Evolutionary conservation across 2,888 invertebrate species (phyloP).

Genomic region (Flabesymbios commensalis): DNA sequence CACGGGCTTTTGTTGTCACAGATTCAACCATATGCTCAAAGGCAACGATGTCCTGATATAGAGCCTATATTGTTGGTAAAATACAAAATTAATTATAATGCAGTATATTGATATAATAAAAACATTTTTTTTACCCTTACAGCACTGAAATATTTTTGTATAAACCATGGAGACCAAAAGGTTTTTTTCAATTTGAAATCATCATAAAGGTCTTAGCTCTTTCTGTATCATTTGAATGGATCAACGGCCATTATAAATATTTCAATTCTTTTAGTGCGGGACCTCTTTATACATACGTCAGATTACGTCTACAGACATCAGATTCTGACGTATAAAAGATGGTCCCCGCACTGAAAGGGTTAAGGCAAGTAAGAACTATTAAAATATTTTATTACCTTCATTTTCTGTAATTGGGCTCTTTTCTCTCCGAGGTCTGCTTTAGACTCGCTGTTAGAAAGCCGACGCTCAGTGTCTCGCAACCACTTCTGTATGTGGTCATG

Average conservation of each 20-base stretch:
- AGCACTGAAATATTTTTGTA: not conserved
- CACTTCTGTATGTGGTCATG: slow-evolving; percentile 94
- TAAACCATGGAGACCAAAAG: not conserved
- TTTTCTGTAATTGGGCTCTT: slow-evolving; percentile 53
- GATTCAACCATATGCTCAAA: slow-evolving; percentile 97
- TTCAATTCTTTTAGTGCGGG: too few species aligned
- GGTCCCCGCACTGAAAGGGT: too few species aligned
- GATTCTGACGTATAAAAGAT: too few species aligned
- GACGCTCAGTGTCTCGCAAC: slow-evolving; percentile 91
- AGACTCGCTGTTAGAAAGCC: slow-evolving; percentile 62
- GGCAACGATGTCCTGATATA: slow-evolving; percentile 78
- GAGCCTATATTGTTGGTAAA: slow-evolving; percentile 17
- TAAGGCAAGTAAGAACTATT: not conserved
- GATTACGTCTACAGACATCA: too few species aligned
- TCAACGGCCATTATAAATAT: too few species aligned
- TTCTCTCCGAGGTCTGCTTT: slow-evolving; percentile 56
- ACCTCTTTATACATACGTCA: too few species aligned
- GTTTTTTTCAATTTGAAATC: not conserved
- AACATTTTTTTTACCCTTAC: not conserved
- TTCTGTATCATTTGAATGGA: too few species aligned
- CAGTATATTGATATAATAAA: not conserved
- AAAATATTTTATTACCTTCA: slow-evolving; percentile 42
- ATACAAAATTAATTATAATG: not conserved
- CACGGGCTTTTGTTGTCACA: slow-evolving; percentile 89
- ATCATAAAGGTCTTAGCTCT: too few species aligned